Percentiles rank a stretch among this genome's conserved stretches.
Evolutionary conservation across 2,888 invertebrate genomes (phyloP).

Genomic region (Muscina levida): DNA sequence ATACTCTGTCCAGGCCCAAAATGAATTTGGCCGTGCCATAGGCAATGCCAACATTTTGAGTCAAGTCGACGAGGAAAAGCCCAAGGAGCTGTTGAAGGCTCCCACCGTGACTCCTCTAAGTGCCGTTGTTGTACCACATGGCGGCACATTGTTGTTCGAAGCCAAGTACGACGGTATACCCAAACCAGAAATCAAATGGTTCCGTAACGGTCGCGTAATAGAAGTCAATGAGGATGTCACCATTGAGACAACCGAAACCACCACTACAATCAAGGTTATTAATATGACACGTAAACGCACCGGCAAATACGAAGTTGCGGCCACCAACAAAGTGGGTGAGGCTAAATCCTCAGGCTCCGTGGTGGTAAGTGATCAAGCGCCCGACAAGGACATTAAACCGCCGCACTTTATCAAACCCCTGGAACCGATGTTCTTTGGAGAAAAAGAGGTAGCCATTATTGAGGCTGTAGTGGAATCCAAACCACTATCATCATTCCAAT

Average conservation of each 20-base stretch:
- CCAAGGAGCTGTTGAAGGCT: slow-evolving; percentile 81
- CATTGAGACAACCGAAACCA: slow-evolving; percentile 83
- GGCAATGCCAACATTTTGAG: slow-evolving; percentile 87
- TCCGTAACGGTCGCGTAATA: slow-evolving; percentile 89
- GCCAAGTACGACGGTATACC: slow-evolving; percentile 88
- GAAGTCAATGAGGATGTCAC: slow-evolving; percentile 83
- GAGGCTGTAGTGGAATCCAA: slow-evolving; percentile 88
- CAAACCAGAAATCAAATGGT: slow-evolving; percentile 90
- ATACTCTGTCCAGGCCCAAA: slow-evolving; percentile 86
- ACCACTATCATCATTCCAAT: slow-evolving; percentile 91
- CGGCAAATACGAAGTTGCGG: slow-evolving; percentile 93
- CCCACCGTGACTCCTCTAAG: slow-evolving; percentile 90
- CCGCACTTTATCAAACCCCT: slow-evolving; percentile 88
- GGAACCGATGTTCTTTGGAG: slow-evolving; percentile 85
- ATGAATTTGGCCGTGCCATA: slow-evolving; percentile 87
- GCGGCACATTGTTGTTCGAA: slow-evolving; percentile 85
- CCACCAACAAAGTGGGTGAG: slow-evolving; percentile 88
- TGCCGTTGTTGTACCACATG: slow-evolving; percentile 86
- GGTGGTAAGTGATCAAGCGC: slow-evolving; percentile 84
- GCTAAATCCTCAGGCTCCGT: slow-evolving; percentile 91
- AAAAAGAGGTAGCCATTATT: slow-evolving; percentile 89
- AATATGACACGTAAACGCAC: slow-evolving; percentile 87
- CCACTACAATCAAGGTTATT: slow-evolving; percentile 84
- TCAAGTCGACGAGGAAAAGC: slow-evolving; percentile 77
- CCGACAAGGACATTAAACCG: slow-evolving; percentile 84